These are phyloP conservation scores for Gallirallus australis DNA, from an alignment of 2,797 vertebrate species.

Conservation along the genomic window DNA sequence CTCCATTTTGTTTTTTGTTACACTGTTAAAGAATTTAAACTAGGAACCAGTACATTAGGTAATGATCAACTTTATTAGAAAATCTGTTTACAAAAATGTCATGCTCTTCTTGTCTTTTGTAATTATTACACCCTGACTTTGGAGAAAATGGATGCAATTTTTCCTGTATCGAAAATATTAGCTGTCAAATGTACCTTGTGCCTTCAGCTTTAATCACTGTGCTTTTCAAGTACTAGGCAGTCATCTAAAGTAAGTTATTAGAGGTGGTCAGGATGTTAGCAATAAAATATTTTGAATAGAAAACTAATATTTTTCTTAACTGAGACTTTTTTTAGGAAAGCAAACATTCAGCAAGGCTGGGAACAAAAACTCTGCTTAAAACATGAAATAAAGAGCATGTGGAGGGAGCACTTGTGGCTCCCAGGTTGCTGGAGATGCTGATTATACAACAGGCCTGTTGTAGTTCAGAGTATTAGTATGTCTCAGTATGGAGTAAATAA, in stretches of 20 bases:
- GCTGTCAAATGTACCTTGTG: not conserved
- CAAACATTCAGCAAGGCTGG: not conserved
- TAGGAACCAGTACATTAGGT: not conserved
- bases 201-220: not conserved
- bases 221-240: not conserved
- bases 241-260: not conserved
- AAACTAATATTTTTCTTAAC: not conserved
- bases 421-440: not conserved
- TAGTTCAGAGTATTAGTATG: not conserved
- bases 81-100: not conserved
- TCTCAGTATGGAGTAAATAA: not conserved
- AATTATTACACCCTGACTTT: not conserved
- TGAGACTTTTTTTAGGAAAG: not conserved
- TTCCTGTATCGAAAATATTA: not conserved
- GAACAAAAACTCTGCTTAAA: not conserved
- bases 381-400: not conserved
- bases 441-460: not conserved
- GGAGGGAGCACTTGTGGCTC: not conserved
- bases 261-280: not conserved
- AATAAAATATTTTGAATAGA: not conserved
- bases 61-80: not conserved
- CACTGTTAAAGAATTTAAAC: not conserved
- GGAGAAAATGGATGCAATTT: not conserved
- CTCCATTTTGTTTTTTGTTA: not conserved
- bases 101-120: not conserved